These are phyloP conservation scores for Zaprionus kolodkinae DNA, from an alignment of 1,140 invertebrate species.

Conservation along the genomic window DNA sequence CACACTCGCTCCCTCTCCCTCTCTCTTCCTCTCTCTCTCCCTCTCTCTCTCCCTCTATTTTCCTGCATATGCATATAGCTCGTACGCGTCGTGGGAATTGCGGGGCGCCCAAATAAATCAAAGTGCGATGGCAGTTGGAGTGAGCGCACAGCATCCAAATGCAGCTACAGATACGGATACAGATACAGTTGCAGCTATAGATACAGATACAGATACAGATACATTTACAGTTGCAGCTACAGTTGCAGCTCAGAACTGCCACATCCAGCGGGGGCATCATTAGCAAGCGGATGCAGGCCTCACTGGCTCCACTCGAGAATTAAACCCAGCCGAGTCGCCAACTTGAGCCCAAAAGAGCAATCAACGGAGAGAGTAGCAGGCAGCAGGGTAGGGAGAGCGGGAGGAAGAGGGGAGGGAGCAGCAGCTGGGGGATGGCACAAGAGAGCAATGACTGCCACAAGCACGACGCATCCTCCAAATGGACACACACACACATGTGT, in stretches of 20 bases:
- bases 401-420: neutral
- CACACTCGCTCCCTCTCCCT: neutral
- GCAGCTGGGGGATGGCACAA: neutral
- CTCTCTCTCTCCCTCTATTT: too few relatives aligned
- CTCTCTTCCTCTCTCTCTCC: too few relatives aligned
- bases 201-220: constrained; percentile 6
- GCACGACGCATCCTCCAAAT: constrained; percentile 50
- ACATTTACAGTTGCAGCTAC: constrained; percentile 19
- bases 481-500: constrained; percentile 70
- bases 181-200: constrained; percentile 17
- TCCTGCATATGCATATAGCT: constrained; percentile 31
- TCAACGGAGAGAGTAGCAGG: neutral
- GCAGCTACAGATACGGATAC: constrained; percentile 9
- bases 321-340: constrained; percentile 13
- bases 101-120: constrained; percentile 72
- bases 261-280: constrained; percentile 57
- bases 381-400: neutral
- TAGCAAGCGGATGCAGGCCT: constrained; percentile 78
- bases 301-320: constrained; percentile 55
- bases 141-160: constrained; percentile 19
- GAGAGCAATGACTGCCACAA: neutral
- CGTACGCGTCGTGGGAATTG: constrained; percentile 62
- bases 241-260: constrained; percentile 5
- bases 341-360: constrained; percentile 24
- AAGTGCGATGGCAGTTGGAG: constrained; percentile 49